Evolutionary conservation across 2,797 vertebrate species (phyloP).

Genomic region (Scolopax rusticola): DNA sequence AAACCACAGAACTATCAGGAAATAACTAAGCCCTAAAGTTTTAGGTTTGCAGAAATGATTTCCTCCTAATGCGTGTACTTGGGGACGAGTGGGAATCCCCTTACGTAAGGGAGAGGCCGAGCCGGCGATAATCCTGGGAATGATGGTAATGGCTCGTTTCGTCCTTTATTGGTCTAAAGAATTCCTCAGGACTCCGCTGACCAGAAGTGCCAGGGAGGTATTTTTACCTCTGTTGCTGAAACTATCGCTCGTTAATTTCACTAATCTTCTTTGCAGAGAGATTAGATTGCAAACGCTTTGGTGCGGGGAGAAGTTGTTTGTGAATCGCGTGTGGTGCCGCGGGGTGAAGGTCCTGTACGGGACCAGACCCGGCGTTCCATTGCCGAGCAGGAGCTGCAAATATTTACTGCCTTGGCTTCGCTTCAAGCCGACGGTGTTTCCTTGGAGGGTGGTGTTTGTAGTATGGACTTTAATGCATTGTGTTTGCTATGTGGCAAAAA

Average conservation of each 20-base stretch:
- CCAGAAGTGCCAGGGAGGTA: constrained; percentile 2
- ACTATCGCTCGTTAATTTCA: constrained; percentile 32
- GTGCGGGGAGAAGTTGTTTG: neutral
- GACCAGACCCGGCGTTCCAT: neutral
- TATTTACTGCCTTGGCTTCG: neutral
- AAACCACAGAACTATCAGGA: constrained; percentile 74
- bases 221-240: constrained; percentile 51
- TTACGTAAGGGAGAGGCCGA: constrained; percentile 70
- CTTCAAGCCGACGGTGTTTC: neutral
- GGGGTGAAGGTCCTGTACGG: rapidly evolving
- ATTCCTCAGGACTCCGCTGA: constrained; percentile 43
- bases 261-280: constrained; percentile 47
- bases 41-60: constrained; percentile 72
- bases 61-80: constrained; percentile 69
- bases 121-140: constrained; percentile 39
- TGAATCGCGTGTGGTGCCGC: neutral
- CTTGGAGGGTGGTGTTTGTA: neutral
- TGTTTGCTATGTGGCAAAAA: neutral
- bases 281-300: constrained; percentile 29
- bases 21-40: constrained; percentile 78
- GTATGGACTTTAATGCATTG: neutral
- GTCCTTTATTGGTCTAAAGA: constrained; percentile 54
- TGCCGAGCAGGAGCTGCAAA: neutral
- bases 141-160: constrained; percentile 65
- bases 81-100: constrained; percentile 54